Evolutionary conservation across 1,140 invertebrate species (phyloP), one percentile per base, ranked within the genome.

Genomic region (Brachystomella parvula): DNA sequence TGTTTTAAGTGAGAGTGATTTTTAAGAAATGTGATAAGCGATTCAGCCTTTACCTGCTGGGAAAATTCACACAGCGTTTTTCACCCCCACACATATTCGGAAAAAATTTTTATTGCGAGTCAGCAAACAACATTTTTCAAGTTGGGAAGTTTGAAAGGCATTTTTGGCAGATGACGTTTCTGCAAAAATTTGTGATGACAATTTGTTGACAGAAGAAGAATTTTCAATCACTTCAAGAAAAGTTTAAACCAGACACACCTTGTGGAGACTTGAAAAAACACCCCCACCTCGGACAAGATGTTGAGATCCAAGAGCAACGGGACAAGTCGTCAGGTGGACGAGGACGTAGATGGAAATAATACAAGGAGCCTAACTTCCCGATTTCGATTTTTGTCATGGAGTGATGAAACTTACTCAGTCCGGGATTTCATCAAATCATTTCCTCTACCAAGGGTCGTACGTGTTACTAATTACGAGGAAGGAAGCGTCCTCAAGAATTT

Each of bases 391-490:
- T 58, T 73, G 15, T 73, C 71, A 19, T 73, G 71, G 71, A 69
- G 62, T 60, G 59, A 68, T n/a, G 69, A 70, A 44, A 73, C 71
- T 1, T 67, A 67, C 47, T 30, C 61, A 12, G 44, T 71, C n/a
- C 68, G 68, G 2, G 66, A 73, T 56, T 75, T 75, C 59, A 47
- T 74, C 33, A 73, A 73, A 49, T 68, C 66, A 39, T 74, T 71
- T 61, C 63, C 74, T 1, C 64, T 75, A 12, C 74, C 74, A 3
- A 39, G 73, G 19, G 70, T 75, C 0, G 73, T 74, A 0, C 64
- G 73, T 19, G 65, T 75, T 1, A 70, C 71, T 35, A 67, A 68
- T 39, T 67, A 61, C 59, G 70, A 70, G 47, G 64, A 72, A 58
- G 59, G 59, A 60, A 61, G 44, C 28, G 49, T 71, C 19, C 39